A percentile compares a stretch with the other conserved stretches of the same genome.
These are phyloP conservation scores for Setophaga coronata DNA, from an alignment of 2,113 vertebrate genomes.

Conservation along the genomic window DNA sequence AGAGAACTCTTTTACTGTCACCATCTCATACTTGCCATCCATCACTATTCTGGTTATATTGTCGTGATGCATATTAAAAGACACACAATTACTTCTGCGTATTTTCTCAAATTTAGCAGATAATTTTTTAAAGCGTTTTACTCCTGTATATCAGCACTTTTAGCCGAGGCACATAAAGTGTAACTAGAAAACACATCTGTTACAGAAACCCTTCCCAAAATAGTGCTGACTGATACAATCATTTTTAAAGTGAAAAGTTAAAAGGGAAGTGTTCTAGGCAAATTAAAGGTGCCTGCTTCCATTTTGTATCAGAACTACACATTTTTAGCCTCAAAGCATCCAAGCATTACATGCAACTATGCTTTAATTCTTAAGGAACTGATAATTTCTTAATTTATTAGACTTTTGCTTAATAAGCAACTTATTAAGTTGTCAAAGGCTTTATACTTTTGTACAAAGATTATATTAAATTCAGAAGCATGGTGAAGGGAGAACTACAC, in stretches of 20 bases:
- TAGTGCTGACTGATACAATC: neutral
- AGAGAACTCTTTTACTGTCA: neutral
- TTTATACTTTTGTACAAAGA: neutral
- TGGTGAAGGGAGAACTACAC: neutral
- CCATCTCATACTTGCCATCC: neutral
- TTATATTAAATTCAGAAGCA: neutral
- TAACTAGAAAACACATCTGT: neutral
- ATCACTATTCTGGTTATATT: neutral
- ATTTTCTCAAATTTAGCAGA: neutral
- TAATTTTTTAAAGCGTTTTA: neutral
- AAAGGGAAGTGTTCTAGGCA: neutral
- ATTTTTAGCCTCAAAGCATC: neutral
- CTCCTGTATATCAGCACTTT: neutral
- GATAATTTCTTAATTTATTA: neutral
- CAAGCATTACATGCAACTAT: neutral
- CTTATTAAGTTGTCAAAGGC: neutral
- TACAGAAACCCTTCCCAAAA: neutral
- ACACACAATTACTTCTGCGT: neutral
- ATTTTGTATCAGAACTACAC: neutral
- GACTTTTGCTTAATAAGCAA: neutral
- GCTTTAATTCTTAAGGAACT: neutral
- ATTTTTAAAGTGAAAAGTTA: neutral
- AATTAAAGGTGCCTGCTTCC: neutral
- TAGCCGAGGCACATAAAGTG: neutral
- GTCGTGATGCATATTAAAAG: neutral